Evolutionary conservation across 2,888 invertebrate genomes (phyloP), one percentile per base, ranked within the genome.

Genomic region (Branchellion lobata): DNA sequence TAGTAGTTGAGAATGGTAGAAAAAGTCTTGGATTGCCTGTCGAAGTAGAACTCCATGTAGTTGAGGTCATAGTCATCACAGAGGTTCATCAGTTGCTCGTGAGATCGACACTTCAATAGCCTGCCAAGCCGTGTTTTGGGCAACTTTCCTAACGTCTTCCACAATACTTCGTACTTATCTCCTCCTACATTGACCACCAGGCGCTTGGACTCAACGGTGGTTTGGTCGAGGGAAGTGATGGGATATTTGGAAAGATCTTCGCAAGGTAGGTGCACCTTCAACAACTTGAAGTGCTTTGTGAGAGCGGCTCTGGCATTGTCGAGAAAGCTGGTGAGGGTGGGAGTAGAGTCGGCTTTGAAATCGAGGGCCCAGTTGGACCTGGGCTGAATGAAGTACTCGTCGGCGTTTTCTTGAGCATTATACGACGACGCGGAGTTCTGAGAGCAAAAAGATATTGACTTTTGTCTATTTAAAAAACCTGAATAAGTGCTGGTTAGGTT

Each of bases 41-140:
- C 80, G 40, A 80, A 80, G 72, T 77, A 80, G 29, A 80, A 80
- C 72, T 80, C 80, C 77, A 80, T 51, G 27, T 65, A 14, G 71
- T 69, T 76, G 36, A 80, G 77, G 57, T 80, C 80, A 77, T 77
- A 80, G 36, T 80, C 80, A 57, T 80, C 80, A 36, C 80, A 80
- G 11, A 80, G 36, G 40, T 47, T 51, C 77, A 77, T 65, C 31
- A 80, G 57, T 27, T 80, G 68, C 57, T 80, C 77, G 76, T 80
- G 75, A 11, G 31, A 34, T 18, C 47, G 27, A 27, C 80, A 77
- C 0, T 61, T 24, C 31, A 74, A 53, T 31, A 80, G 34, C 21
- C 57, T 76, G 2, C 80, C 80, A 3, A 80, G 53, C 21, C 80
- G 69, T 2, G 68, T 71, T 14, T 34, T 61, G 8, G 80, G 77